These are phyloP conservation scores for Toxotes jaculatrix DNA, from an alignment of 2,113 vertebrate species.

Conservation along the genomic window DNA sequence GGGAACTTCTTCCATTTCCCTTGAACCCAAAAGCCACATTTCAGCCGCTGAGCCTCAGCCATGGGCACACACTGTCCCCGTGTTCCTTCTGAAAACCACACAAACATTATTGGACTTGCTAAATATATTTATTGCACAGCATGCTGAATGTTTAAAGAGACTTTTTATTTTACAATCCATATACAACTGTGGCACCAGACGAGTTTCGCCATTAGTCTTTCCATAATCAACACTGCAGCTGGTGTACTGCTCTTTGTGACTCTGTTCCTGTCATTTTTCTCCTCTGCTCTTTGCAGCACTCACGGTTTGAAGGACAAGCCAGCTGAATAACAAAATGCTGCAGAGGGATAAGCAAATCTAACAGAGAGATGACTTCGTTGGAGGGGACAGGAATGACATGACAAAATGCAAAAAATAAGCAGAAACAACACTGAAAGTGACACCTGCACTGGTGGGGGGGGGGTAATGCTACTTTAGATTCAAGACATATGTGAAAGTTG, in stretches of 20 bases:
- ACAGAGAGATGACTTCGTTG: constrained; percentile 13
- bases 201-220: constrained; percentile 54
- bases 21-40: constrained; percentile 29
- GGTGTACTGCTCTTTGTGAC: constrained; percentile 24
- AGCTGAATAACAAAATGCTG: constrained; percentile 19
- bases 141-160: constrained; percentile 82
- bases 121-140: constrained; percentile 80
- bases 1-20: constrained; percentile 26
- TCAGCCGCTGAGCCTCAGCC: constrained; percentile 24
- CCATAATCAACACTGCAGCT: constrained; percentile 71
- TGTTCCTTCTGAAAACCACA: constrained; percentile 50
- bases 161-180: constrained; percentile 80
- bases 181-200: constrained; percentile 56
- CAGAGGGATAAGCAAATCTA: constrained; percentile 18
- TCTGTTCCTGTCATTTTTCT: constrained; percentile 27
- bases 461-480: constrained; percentile 1
- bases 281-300: constrained; percentile 29
- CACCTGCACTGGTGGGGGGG: not conserved
- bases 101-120: constrained; percentile 72
- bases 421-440: not conserved
- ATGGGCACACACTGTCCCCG: constrained; percentile 27
- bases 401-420: not conserved
- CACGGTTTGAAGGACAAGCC: constrained; percentile 47
- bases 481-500: constrained; percentile 7
- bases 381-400: constrained; percentile 9